phyloP scores from a whole-genome alignment of 2,113 vertebrate genomes.

The Nansenia antarctica region DNA sequence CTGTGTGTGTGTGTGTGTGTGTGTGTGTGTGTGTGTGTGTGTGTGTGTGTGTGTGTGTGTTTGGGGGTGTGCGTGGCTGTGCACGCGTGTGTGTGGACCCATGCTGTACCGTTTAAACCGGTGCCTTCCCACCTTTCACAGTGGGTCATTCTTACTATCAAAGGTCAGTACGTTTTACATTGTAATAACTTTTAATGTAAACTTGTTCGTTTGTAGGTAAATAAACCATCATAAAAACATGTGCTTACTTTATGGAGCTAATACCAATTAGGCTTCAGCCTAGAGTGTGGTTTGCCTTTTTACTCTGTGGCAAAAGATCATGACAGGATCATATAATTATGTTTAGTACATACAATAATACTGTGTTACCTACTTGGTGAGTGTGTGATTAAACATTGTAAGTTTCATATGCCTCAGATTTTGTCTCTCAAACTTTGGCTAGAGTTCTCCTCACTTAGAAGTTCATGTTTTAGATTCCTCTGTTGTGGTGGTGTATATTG shows the following conservation, averaged over 20 bases:
- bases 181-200: background rate
- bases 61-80: background rate
- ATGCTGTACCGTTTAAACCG: conserved; percentile 5
- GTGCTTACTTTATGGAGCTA: background rate
- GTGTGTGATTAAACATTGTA: no score
- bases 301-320: background rate
- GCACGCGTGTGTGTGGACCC: conserved; percentile 16
- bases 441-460: background rate
- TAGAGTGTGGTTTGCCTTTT: background rate
- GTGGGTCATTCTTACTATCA: conserved; percentile 8
- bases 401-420: no score
- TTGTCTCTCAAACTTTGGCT: no score
- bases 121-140: background rate
- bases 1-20: background rate
- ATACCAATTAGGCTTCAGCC: background rate
- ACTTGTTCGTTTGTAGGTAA: background rate
- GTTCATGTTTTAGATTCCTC: background rate
- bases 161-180: conserved; percentile 54
- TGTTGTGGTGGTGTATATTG: background rate
- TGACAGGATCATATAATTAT: background rate
- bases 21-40: conserved; percentile 2
- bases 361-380: no score
- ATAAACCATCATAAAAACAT: no score
- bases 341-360: no score
- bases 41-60: background rate